Evolutionary conservation across 2,888 invertebrate species (phyloP).

Genomic region (Phengaris arion): DNA sequence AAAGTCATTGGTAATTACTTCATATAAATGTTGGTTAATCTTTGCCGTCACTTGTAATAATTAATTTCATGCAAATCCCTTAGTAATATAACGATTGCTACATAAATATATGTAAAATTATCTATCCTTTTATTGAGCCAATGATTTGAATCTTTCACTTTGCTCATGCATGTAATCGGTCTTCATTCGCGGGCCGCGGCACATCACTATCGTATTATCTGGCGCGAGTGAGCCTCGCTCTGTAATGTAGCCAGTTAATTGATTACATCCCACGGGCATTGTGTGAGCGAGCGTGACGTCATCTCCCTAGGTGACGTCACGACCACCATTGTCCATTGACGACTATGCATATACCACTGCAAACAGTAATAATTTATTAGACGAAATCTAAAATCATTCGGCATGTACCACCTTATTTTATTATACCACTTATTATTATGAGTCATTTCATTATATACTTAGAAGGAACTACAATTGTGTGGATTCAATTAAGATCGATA

Average conservation of each 20-base stretch:
- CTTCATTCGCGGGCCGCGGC: neutral
- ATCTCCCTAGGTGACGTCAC: neutral
- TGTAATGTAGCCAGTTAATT: constrained; percentile 18
- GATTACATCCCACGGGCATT: neutral
- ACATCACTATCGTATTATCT: constrained; percentile 4
- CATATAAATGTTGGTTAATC: no score
- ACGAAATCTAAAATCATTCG: no score
- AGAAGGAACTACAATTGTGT: no score
- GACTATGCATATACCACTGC: no score
- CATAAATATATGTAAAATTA: neutral
- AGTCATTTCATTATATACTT: no score
- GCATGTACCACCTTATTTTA: no score
- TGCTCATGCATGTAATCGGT: neutral
- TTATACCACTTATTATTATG: no score
- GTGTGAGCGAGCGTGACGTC: neutral
- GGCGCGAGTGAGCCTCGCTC: neutral
- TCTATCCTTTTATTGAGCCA: neutral
- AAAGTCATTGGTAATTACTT: no score
- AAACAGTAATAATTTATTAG: no score
- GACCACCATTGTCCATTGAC: no score
- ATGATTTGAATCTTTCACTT: neutral
- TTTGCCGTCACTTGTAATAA: neutral
- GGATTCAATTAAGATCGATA: no score
- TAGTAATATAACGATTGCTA: no score
- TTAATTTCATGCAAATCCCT: neutral